Conservation (phyloP, 2,888 invertebrate genomes). For the Lasioglossum leucozonium region DNA sequence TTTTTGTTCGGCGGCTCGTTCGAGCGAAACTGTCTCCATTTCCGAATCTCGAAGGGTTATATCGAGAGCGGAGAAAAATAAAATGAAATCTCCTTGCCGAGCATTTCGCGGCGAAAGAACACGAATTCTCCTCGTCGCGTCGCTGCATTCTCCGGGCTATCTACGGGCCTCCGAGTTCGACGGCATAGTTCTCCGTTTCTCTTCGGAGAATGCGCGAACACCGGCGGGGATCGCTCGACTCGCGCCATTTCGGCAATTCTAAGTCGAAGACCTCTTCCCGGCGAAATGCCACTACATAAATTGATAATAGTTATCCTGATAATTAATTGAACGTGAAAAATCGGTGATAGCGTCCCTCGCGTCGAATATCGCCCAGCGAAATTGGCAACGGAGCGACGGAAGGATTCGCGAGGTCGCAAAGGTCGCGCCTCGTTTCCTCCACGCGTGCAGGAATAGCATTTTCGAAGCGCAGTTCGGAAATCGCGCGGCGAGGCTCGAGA, state of each 20-base stretch:
- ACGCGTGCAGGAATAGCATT: constrained; percentile 23
- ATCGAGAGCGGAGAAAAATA: not conserved
- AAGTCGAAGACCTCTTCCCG: not conserved
- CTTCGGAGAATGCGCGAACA: not conserved
- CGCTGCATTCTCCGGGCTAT: not conserved
- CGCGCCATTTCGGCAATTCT: not conserved
- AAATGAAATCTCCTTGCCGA: not conserved
- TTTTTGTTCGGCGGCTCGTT: not conserved
- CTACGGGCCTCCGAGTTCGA: not conserved
- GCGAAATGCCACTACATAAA: not conserved
- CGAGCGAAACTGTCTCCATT: not conserved
- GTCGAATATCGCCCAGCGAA: too few species aligned
- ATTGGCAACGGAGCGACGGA: too few species aligned
- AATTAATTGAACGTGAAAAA: too few species aligned
- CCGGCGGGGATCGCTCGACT: not conserved
- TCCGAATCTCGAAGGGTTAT: not conserved
- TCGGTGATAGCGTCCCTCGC: too few species aligned
- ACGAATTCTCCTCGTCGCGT: not conserved
- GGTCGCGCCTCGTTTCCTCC: constrained; percentile 42
- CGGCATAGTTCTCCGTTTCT: not conserved
- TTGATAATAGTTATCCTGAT: too few species aligned
- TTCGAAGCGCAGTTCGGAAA: constrained; percentile 47
- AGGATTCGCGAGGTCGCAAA: not conserved
- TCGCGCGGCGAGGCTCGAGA: constrained; percentile 35
- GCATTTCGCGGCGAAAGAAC: constrained; percentile 5